Conservation (phyloP, 1,140 invertebrate genomes). For the Meteorus sp. region DNA sequence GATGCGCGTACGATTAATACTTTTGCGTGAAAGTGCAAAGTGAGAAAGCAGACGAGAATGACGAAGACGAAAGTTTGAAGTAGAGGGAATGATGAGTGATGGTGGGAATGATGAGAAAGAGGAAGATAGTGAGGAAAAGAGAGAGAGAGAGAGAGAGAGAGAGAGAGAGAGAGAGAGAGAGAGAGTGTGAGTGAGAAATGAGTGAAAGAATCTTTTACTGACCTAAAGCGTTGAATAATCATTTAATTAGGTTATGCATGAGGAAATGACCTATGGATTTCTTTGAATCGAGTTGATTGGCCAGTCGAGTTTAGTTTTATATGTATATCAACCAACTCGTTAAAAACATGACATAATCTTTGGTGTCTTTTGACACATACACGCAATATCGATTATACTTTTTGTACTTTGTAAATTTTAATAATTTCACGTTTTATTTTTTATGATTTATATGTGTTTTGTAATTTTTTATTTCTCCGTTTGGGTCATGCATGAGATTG, state of each 20-base stretch:
- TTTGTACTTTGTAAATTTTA: no score
- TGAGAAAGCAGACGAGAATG: background rate
- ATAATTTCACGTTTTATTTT: no score
- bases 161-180: constrained; percentile 16
- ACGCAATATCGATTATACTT: no score
- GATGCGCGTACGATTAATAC: no score
- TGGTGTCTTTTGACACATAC: no score
- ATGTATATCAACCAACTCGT: constrained; percentile 25
- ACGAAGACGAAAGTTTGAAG: background rate
- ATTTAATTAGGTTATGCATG: constrained; percentile 57
- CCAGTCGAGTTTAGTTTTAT: constrained; percentile 28
- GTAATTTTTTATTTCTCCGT: no score
- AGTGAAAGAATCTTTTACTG: constrained; percentile 21
- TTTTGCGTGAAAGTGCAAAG: background rate
- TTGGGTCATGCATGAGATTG: background rate
- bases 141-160: constrained; percentile 2
- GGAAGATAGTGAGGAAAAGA: background rate
- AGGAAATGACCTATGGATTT: constrained; percentile 54
- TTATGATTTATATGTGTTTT: no score
- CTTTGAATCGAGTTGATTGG: constrained; percentile 24
- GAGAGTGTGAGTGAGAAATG: constrained; percentile 20
- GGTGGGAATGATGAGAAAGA: background rate
- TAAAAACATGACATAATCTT: no score
- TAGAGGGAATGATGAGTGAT: background rate
- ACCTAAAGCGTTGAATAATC: constrained; percentile 53